Percentiles rank a stretch among this genome's conserved stretches.
Evolutionary conservation across 2,113 vertebrate genomes (phyloP).

Genomic region (Paradoxurus hermaphroditus): DNA sequence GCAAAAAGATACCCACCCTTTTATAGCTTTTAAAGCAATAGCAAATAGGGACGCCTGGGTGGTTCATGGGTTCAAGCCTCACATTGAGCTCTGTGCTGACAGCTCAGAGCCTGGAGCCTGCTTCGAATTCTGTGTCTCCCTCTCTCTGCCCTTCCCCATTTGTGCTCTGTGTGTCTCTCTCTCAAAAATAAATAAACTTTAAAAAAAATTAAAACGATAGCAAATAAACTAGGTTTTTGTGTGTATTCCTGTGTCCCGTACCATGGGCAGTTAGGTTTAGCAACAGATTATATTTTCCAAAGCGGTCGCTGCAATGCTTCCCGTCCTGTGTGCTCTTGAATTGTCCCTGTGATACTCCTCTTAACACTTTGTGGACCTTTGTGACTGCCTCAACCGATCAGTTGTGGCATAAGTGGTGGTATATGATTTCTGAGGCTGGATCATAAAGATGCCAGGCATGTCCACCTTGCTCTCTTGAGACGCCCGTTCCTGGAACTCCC

Average conservation of each 20-base stretch:
- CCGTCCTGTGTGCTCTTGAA: background rate
- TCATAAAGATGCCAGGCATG: fast-evolving
- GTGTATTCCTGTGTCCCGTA: background rate
- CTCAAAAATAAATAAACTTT: too few species aligned
- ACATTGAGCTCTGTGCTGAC: too few species aligned
- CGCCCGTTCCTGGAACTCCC: background rate
- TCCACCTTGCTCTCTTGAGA: background rate
- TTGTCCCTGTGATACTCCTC: background rate
- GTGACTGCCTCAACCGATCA: background rate
- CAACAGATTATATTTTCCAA: background rate
- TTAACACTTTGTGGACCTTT: background rate
- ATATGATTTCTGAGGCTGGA: background rate
- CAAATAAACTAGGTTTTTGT: background rate
- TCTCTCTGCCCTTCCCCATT: too few species aligned
- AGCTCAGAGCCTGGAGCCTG: too few species aligned
- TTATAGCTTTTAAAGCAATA: background rate
- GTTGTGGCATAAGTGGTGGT: background rate
- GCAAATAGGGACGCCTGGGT: background rate
- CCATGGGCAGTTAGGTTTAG: background rate
- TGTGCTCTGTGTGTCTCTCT: too few species aligned
- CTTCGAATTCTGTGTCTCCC: too few species aligned
- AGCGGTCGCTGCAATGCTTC: background rate
- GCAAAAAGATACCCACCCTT: background rate
- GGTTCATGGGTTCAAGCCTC: too few species aligned
- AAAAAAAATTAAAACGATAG: background rate